Evolutionary conservation across 2,888 invertebrate species (phyloP), one percentile per base, ranked within the genome.

Genomic region (Hedychridium roseum): DNA sequence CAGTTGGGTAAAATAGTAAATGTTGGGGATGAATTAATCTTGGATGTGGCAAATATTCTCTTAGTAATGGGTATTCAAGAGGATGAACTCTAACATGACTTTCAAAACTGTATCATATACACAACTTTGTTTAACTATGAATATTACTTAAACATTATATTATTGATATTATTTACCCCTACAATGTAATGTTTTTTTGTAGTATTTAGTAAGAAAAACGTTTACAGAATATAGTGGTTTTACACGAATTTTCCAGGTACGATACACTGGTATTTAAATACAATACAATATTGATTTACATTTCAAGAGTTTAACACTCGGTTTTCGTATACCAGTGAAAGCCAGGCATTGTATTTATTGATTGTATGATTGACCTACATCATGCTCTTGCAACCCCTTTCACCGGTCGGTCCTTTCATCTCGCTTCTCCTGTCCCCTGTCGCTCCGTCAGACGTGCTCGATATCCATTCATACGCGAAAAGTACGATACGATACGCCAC

Each of bases 1-100:
- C 17, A 17, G 18, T 49, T 71, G 9, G 55, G 61, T 3, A 38
- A 62, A 16, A 47, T 70, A 9, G 43, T 60, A 7, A 50, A 57
- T 15, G 54, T 65, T 26, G 48, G 47, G 0, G 17, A 43, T 3
- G 46, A 26, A 9, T 57, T 66, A 50, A 56, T 71, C 50, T 59
- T 50, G 39, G 35, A 40, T 7, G 54, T 67, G 58, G 70, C 70
- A 6, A 57, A 65, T 21, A 44, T 62, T 27, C 49, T 71, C 17
- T 52, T 66, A 17, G 21, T 48, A 11, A 50, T 66, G 42, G 52
- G 52, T 5, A 39, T 61, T 9, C 50, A 62, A 43, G 46, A 65
- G n/a, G n/a, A n/a, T n/a, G n/a, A n/a, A n/a, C n/a, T n/a, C n/a
- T n/a, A n/a, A n/a, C n/a, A n/a, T n/a, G n/a, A n/a, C n/a, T n/a